Conservation (phyloP, 1,140 invertebrate species). For the Lucilia cuprina region DNA sequence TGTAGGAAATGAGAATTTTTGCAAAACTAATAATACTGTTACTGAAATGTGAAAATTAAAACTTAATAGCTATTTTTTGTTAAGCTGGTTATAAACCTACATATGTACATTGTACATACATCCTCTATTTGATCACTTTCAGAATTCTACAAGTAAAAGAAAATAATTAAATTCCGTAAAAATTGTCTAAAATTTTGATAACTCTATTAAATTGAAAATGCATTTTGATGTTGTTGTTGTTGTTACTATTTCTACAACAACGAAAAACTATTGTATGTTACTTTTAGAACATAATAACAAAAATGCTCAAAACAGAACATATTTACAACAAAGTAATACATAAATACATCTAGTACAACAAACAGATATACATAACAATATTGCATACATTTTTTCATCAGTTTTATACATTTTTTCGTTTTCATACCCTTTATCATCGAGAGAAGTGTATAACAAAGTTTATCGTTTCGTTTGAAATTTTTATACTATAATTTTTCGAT, state of each 20-base stretch:
- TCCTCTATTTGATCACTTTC: too few species aligned
- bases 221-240: not conserved
- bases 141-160: not conserved
- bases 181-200: not conserved
- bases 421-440: too few species aligned
- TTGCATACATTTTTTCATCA: not conserved
- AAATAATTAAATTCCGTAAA: not conserved
- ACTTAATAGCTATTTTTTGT: too few species aligned
- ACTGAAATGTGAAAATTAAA: too few species aligned
- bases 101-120: too few species aligned
- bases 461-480: too few species aligned
- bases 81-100: too few species aligned
- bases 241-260: not conserved
- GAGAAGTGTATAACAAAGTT: too few species aligned
- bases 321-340: not conserved
- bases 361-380: not conserved
- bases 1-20: too few species aligned
- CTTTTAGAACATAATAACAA: not conserved
- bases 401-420: not conserved
- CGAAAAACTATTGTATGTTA: not conserved
- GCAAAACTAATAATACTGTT: too few species aligned
- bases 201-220: conserved; percentile 8
- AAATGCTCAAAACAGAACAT: not conserved
- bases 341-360: not conserved
- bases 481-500: too few species aligned